Evolutionary conservation across 2,113 vertebrate species (phyloP).

Genomic region (Calypte anna): DNA sequence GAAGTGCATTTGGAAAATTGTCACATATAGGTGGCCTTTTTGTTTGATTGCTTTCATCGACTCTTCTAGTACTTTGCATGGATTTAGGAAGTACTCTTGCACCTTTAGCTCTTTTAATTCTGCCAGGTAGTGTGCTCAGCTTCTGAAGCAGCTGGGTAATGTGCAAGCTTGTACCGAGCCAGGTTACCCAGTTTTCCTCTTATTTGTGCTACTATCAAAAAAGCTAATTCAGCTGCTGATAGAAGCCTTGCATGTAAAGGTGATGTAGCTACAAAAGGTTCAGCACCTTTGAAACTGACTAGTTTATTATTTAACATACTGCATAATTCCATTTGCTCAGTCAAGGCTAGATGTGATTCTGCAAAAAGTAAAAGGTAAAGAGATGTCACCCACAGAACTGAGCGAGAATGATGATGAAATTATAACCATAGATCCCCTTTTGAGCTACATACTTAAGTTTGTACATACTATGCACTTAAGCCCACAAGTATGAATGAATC

Average conservation of each 20-base stretch:
- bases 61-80: not conserved
- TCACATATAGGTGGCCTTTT: not conserved
- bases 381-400: not conserved
- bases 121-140: not conserved
- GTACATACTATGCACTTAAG: too few relatives aligned
- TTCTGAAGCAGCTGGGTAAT: not conserved
- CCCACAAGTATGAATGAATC: not conserved
- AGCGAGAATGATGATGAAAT: not conserved
- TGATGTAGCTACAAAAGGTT: not conserved
- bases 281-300: not conserved
- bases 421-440: not conserved
- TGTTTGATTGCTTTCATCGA: not conserved
- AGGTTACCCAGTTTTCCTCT: not conserved
- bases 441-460: not conserved
- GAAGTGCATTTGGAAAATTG: slow-evolving; percentile 4
- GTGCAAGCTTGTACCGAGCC: not conserved
- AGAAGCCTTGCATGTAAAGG: not conserved
- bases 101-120: not conserved
- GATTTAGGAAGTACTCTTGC: not conserved
- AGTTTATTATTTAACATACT: not conserved
- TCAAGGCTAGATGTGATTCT: not conserved
- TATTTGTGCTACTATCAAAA: not conserved
- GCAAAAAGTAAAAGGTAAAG: not conserved
- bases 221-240: not conserved
- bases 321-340: not conserved